A percentile compares a stretch with the other conserved stretches of the same genome.
phyloP scores from a whole-genome alignment of 2,888 invertebrate genomes.

The Agrochola litura region DNA sequence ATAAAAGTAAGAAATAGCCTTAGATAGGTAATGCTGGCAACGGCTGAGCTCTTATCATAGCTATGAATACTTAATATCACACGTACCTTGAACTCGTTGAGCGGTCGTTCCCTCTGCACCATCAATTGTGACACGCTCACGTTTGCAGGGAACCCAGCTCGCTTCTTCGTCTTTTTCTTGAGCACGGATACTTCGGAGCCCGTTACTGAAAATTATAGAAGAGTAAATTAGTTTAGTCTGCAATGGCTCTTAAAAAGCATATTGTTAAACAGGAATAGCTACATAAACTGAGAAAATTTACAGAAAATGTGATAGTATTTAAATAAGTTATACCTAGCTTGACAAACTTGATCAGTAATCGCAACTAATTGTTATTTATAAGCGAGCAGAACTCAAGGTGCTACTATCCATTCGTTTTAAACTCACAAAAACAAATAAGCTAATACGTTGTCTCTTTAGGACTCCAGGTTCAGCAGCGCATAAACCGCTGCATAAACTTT shows the following conservation, averaged over 20 bases:
- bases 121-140: constrained; percentile 92
- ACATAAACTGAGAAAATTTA: neutral
- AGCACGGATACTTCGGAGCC: constrained; percentile 85
- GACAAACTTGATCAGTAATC: neutral
- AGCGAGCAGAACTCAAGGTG: neutral
- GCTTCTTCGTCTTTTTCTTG: constrained; percentile 92
- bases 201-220: constrained; percentile 72
- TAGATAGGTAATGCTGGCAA: constrained; percentile 76
- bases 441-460: constrained; percentile 2
- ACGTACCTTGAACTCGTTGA: constrained; percentile 88
- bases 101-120: constrained; percentile 92
- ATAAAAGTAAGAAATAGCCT: constrained; percentile 52
- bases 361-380: constrained; percentile 4
- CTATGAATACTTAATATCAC: constrained; percentile 78
- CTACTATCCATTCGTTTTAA: neutral
- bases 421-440: neutral
- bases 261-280: neutral
- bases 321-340: neutral
- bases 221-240: constrained; percentile 15
- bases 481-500: constrained; percentile 20
- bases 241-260: neutral
- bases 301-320: neutral
- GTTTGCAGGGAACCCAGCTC: constrained; percentile 90
- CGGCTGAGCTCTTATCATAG: constrained; percentile 80
- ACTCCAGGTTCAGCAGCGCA: constrained; percentile 1